These are phyloP conservation scores for Blastobasis adustella DNA, from an alignment of 2,888 invertebrate genomes.

Conservation along the genomic window DNA sequence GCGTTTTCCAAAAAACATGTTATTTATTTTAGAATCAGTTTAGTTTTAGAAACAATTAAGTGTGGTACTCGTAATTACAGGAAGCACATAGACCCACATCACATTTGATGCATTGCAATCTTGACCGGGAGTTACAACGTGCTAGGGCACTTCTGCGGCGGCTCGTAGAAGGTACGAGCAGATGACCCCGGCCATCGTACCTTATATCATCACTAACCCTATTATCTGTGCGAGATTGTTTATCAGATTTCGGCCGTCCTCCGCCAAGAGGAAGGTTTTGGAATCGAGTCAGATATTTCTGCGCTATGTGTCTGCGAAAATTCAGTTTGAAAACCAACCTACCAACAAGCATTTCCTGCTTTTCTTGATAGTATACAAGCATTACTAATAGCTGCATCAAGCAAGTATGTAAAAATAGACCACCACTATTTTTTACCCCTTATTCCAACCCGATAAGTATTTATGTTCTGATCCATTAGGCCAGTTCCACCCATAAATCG, in stretches of 20 bases:
- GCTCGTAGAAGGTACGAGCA: neutral
- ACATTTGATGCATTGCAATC: too few relatives aligned
- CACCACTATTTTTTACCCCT: conserved; percentile 23
- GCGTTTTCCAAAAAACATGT: too few relatives aligned
- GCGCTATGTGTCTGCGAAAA: neutral
- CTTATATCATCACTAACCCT: conserved; percentile 1
- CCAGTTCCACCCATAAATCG: conserved; percentile 23
- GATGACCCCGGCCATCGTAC: neutral
- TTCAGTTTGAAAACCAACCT: neutral
- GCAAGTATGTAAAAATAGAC: conserved; percentile 19
- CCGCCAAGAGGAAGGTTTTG: neutral
- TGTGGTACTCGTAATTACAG: too few relatives aligned
- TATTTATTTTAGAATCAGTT: too few relatives aligned
- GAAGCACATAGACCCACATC: too few relatives aligned
- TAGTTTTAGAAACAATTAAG: too few relatives aligned
- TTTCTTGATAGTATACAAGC: conserved; percentile 17
- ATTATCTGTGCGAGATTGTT: too few relatives aligned
- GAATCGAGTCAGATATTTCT: neutral
- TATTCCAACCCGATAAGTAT: conserved; percentile 13
- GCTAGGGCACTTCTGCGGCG: neutral
- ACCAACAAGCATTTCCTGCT: neutral
- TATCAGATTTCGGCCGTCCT: too few relatives aligned
- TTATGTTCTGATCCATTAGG: conserved; percentile 19
- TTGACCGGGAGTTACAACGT: too few relatives aligned
- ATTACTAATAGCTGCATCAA: conserved; percentile 20